These are phyloP conservation scores for Trachops cirrhosus DNA, from an alignment of 2,797 vertebrate genomes.

Conservation along the genomic window DNA sequence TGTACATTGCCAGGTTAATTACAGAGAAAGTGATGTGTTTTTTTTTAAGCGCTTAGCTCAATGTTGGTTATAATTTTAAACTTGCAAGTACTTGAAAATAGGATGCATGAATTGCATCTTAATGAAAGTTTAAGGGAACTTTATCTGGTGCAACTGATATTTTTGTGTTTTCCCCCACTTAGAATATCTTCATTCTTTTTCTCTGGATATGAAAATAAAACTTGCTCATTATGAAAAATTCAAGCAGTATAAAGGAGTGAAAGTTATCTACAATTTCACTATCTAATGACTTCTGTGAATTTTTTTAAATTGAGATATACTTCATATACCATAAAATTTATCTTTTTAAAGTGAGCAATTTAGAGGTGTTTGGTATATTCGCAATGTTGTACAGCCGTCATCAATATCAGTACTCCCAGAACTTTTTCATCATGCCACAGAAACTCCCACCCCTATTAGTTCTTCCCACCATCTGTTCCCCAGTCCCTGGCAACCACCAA, in stretches of 20 bases:
- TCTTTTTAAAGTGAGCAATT: neutral
- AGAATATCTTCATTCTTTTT: slow-evolving; percentile 18
- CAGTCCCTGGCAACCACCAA: neutral
- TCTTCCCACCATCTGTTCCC: accelerated
- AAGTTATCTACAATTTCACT: slow-evolving; percentile 3
- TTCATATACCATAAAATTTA: slow-evolving; percentile 8
- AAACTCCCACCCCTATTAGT: neutral
- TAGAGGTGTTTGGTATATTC: neutral
- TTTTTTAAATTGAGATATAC: neutral
- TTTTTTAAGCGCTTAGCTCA: slow-evolving; percentile 32
- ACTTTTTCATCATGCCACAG: neutral
- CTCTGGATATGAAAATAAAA: slow-evolving; percentile 18
- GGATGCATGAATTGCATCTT: neutral
- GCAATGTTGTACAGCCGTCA: neutral
- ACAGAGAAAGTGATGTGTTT: slow-evolving; percentile 2
- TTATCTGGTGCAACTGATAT: neutral
- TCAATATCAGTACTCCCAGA: neutral
- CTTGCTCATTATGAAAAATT: slow-evolving; percentile 20
- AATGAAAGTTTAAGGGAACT: slow-evolving; percentile 37
- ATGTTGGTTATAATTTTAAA: slow-evolving; percentile 31
- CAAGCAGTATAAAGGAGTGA: neutral
- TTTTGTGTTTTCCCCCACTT: neutral
- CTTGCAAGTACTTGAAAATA: slow-evolving; percentile 11
- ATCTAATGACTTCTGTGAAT: neutral
- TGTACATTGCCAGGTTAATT: slow-evolving; percentile 23